Conservation (phyloP, 2,888 invertebrate genomes). For the Byasa hedistus region DNA sequence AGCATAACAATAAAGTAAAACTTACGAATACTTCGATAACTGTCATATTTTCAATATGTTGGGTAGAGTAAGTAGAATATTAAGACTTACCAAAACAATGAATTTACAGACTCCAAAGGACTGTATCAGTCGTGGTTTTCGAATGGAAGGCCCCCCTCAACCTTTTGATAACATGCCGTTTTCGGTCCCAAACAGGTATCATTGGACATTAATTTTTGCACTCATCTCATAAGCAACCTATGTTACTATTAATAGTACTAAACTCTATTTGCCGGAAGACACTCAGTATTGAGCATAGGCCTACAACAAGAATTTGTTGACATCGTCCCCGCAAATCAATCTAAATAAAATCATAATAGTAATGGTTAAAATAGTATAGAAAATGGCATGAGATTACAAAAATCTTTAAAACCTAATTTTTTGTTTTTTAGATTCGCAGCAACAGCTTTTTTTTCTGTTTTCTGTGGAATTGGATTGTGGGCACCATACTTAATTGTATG, state of each 20-base stretch:
- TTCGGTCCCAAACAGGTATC: constrained; percentile 52
- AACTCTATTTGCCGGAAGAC: not conserved
- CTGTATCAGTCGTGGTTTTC: constrained; percentile 5
- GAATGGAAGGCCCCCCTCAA: constrained; percentile 47
- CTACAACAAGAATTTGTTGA: too few relatives aligned
- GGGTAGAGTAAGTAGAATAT: not conserved
- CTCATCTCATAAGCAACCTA: not conserved
- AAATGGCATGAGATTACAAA: too few relatives aligned
- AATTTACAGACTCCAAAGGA: constrained; percentile 3
- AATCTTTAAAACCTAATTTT: not conserved
- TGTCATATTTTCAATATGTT: not conserved
- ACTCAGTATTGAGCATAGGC: not conserved
- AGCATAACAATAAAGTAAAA: not conserved
- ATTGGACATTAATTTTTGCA: not conserved
- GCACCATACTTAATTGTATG: constrained; percentile 60
- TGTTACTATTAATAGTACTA: not conserved
- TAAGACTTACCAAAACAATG: constrained; percentile 2
- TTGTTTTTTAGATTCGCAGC: constrained; percentile 52
- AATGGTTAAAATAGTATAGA: too few relatives aligned
- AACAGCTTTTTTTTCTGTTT: constrained; percentile 50
- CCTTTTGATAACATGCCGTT: constrained; percentile 68
- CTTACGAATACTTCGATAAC: not conserved
- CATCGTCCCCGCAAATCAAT: too few relatives aligned
- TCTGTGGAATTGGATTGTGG: constrained; percentile 62
- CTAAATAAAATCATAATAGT: too few relatives aligned